Conservation (phyloP, 2,113 vertebrate genomes). For the Malurus elegans region DNA sequence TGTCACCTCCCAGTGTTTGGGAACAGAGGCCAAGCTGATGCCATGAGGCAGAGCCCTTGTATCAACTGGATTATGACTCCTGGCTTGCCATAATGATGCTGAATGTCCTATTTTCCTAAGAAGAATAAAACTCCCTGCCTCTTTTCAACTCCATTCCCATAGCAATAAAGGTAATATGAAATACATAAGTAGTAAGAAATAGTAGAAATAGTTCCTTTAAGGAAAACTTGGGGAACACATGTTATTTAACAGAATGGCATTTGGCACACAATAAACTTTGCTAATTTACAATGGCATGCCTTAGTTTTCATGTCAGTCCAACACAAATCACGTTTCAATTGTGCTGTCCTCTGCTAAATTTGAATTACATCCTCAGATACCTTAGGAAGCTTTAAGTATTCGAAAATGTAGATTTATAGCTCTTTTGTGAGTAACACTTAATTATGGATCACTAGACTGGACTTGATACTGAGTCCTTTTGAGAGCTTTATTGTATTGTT, state of each 20-base stretch:
- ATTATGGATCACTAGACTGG: background rate
- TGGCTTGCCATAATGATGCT: background rate
- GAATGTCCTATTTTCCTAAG: background rate
- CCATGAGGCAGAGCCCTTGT: background rate
- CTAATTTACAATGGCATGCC: background rate
- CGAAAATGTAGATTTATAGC: background rate
- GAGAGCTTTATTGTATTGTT: background rate
- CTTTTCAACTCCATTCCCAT: background rate
- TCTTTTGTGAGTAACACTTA: background rate
- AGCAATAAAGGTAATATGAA: background rate
- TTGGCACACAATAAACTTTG: background rate
- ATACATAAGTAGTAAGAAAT: too few species aligned
- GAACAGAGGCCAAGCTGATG: background rate
- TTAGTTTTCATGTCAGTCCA: background rate
- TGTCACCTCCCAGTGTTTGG: background rate
- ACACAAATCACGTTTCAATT: background rate
- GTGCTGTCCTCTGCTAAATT: background rate
- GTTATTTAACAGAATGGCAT: background rate
- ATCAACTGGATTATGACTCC: background rate
- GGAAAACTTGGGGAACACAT: too few species aligned
- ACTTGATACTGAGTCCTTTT: background rate
- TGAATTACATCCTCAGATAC: background rate
- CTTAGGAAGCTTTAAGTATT: background rate
- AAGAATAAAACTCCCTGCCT: background rate
- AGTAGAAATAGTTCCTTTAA: too few species aligned